Conservation (phyloP, 2,113 vertebrate species). For the Eretmochelys imbricata region DNA sequence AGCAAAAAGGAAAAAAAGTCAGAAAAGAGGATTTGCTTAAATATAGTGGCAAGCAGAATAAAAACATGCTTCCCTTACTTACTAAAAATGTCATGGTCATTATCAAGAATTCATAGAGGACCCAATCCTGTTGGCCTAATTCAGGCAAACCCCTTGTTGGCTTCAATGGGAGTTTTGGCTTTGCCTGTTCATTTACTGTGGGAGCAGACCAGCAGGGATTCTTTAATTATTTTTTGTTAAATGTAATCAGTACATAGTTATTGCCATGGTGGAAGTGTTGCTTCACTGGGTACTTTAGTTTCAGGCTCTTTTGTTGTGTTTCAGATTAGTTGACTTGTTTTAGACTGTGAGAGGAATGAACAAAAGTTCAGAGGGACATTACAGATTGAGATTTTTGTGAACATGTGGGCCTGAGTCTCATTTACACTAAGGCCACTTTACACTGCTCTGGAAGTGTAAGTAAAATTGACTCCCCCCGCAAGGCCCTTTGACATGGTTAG, state of each 20-base stretch:
- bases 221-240: background rate
- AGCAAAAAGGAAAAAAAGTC: background rate
- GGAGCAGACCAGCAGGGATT: background rate
- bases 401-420: constrained; percentile 1
- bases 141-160: background rate
- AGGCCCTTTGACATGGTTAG: background rate
- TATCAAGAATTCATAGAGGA: background rate
- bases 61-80: background rate
- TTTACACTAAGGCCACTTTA: constrained; percentile 10
- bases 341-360: background rate
- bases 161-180: background rate
- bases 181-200: background rate
- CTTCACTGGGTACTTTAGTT: constrained; percentile 4
- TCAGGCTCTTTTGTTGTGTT: background rate
- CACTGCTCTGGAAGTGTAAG: background rate
- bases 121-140: background rate
- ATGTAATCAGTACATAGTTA: background rate
- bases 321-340: background rate
- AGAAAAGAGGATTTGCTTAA: background rate
- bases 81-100: background rate
- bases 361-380: background rate
- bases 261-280: background rate
- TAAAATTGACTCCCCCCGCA: background rate
- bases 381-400: background rate
- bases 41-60: background rate